Percentiles rank a stretch among this genome's conserved stretches.
Evolutionary conservation across 2,888 invertebrate genomes (phyloP).

Genomic region (Asteroscopus sphinx): DNA sequence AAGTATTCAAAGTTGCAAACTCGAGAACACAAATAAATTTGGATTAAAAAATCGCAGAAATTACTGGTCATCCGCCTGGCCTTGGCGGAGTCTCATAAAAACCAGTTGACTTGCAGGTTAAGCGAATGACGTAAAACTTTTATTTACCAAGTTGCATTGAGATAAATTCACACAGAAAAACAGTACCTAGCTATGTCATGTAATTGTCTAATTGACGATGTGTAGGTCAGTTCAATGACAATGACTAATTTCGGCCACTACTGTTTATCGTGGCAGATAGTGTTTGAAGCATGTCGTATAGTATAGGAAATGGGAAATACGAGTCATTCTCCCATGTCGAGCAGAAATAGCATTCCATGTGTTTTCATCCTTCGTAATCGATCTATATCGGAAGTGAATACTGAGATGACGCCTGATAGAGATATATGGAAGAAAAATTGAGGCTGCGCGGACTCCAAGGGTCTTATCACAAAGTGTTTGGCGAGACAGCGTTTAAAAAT

Average conservation of each 20-base stretch:
- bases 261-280: constrained; percentile 4
- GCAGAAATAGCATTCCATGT: too few relatives aligned
- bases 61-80: constrained; percentile 4
- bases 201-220: constrained; percentile 22
- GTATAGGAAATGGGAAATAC: too few relatives aligned
- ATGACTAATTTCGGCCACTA: constrained; percentile 4
- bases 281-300: background rate
- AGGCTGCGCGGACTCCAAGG: too few relatives aligned
- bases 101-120: constrained; percentile 35
- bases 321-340: too few relatives aligned
- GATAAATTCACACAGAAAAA: constrained; percentile 19
- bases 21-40: constrained; percentile 12
- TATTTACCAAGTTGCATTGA: constrained; percentile 16
- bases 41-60: constrained; percentile 8
- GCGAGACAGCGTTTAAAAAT: too few relatives aligned
- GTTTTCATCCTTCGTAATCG: too few relatives aligned
- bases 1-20: background rate
- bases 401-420: too few relatives aligned
- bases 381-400: too few relatives aligned
- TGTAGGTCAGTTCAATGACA: constrained; percentile 50
- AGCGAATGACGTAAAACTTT: constrained; percentile 27
- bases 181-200: constrained; percentile 13
- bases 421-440: too few relatives aligned
- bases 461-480: too few relatives aligned
- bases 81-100: constrained; percentile 17